Percentiles rank a stretch among this genome's conserved stretches.
Conservation (phyloP, 2,888 invertebrate species). For the Pseudococcus jackbeardsleyi region DNA sequence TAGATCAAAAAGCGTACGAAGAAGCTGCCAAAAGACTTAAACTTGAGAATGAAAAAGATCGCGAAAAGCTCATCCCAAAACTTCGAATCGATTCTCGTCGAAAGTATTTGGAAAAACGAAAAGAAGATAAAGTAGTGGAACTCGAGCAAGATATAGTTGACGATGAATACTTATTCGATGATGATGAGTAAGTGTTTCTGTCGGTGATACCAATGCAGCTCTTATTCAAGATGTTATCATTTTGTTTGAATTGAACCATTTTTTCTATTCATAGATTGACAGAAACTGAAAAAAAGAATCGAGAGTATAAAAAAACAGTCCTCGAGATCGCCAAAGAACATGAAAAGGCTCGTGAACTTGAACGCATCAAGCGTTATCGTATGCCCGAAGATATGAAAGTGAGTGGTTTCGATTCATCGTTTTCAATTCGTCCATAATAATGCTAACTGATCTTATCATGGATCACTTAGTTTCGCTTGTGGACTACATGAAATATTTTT, state of each 20-base stretch:
- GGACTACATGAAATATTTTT: slow-evolving; percentile 21
- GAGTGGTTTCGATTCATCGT: slow-evolving; percentile 54
- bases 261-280: slow-evolving; percentile 78
- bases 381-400: slow-evolving; percentile 83
- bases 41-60: slow-evolving; percentile 83
- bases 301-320: slow-evolving; percentile 91
- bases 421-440: slow-evolving; percentile 31
- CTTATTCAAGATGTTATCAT: not conserved
- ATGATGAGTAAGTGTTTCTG: slow-evolving; percentile 77
- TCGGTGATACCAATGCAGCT: not conserved
- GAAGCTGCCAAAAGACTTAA: slow-evolving; percentile 93
- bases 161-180: slow-evolving; percentile 95
- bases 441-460: not conserved
- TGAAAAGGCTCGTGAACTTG: slow-evolving; percentile 92
- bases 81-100: slow-evolving; percentile 91
- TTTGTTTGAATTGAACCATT: not conserved
- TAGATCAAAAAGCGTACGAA: slow-evolving; percentile 80
- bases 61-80: slow-evolving; percentile 88
- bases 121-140: slow-evolving; percentile 95
- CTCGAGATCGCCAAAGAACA: slow-evolving; percentile 94
- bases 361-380: slow-evolving; percentile 92
- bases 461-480: slow-evolving; percentile 43
- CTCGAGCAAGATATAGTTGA: slow-evolving; percentile 95
- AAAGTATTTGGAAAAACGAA: slow-evolving; percentile 94
- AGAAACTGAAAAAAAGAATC: slow-evolving; percentile 84